Evolutionary conservation across 2,888 invertebrate genomes (phyloP).

Genomic region (Patella ulyssiponensis): DNA sequence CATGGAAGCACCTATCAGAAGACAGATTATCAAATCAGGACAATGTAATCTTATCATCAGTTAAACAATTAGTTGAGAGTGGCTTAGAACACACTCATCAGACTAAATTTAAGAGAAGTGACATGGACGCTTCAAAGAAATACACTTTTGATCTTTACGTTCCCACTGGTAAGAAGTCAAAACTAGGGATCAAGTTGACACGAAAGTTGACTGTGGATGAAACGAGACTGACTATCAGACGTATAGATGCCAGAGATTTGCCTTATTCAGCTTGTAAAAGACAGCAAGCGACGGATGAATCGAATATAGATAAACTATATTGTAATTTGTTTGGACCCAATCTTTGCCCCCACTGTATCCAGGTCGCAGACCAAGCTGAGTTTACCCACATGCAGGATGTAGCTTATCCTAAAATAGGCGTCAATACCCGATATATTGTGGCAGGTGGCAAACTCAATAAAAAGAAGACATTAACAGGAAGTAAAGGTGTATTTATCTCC

Average conservation of each 20-base stretch:
- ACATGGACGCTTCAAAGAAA: background rate
- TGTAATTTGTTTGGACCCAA: background rate
- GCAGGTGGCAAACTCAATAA: background rate
- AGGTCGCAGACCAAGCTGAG: background rate
- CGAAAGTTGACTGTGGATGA: background rate
- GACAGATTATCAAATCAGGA: background rate
- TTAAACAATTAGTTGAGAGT: background rate
- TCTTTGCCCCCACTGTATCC: background rate
- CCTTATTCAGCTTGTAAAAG: background rate
- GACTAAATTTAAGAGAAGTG: background rate
- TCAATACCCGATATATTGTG: background rate
- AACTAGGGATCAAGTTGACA: slow-evolving; percentile 4
- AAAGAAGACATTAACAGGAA: background rate
- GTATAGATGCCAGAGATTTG: background rate
- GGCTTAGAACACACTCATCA: background rate
- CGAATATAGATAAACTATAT: background rate
- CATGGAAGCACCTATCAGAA: background rate
- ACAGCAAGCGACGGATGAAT: background rate
- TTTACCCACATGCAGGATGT: background rate
- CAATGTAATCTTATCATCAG: background rate
- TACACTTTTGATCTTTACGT: slow-evolving; percentile 1
- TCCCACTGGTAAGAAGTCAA: background rate
- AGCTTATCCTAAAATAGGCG: background rate
- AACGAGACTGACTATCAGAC: background rate
- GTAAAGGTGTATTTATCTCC: background rate